A percentile compares a stretch with the other conserved stretches of the same genome.
phyloP scores from a whole-genome alignment of 1,140 invertebrate species.

The Cydia strobilella region DNA sequence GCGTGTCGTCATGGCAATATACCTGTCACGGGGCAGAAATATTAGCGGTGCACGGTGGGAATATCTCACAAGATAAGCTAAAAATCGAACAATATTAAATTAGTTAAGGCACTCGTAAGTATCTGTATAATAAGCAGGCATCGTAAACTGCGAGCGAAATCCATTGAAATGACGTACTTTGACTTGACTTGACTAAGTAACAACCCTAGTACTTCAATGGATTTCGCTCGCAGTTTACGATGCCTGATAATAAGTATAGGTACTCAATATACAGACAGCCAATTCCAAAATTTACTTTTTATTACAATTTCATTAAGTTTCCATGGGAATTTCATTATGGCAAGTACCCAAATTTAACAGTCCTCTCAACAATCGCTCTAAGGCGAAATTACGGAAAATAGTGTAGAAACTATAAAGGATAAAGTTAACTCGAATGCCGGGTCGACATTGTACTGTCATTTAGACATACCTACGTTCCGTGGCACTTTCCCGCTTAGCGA shows the following conservation, averaged over 20 bases:
- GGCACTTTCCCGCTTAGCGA: slow-evolving; percentile 17
- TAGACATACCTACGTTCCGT: slow-evolving; percentile 15
- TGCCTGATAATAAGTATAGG: no score
- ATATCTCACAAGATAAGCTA: no score
- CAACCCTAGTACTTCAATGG: no score
- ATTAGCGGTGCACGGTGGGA: background rate
- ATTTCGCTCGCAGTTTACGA: no score
- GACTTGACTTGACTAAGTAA: no score
- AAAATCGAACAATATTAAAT: no score
- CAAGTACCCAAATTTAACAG: background rate
- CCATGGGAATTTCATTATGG: background rate
- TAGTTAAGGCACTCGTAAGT: no score
- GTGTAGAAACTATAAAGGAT: background rate
- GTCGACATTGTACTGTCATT: slow-evolving; percentile 31
- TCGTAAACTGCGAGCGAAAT: no score
- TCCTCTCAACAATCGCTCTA: background rate
- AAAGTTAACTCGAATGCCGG: slow-evolving; percentile 7
- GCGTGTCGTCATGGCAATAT: slow-evolving; percentile 21
- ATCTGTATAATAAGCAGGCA: no score
- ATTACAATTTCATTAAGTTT: background rate
- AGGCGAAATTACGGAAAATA: slow-evolving; percentile 2
- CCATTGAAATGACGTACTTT: no score
- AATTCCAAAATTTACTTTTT: no score
- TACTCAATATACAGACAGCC: no score
- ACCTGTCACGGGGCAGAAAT: background rate